A percentile compares a stretch with the other conserved stretches of the same genome.
These are phyloP conservation scores for Zaprionus taronus DNA, from an alignment of 1,140 invertebrate genomes.

Conservation along the genomic window DNA sequence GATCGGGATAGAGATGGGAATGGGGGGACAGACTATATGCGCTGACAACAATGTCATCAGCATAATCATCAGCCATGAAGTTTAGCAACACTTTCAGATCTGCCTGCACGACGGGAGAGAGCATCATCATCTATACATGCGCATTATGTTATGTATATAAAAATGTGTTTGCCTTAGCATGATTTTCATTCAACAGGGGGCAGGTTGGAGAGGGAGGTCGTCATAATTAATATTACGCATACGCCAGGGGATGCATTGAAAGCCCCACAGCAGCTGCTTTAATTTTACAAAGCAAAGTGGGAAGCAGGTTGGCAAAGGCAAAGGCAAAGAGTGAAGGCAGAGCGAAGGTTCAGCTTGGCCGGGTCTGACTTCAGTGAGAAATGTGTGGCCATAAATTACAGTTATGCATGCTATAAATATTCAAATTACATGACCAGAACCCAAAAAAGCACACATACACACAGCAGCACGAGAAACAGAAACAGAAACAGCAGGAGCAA, in stretches of 20 bases:
- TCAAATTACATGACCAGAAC: slow-evolving; percentile 63
- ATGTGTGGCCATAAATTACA: slow-evolving; percentile 74
- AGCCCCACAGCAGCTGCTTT: neutral
- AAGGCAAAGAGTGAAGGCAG: slow-evolving; percentile 6
- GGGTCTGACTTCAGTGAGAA: slow-evolving; percentile 54
- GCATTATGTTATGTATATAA: slow-evolving; percentile 9
- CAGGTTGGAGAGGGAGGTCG: neutral
- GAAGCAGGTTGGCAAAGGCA: neutral
- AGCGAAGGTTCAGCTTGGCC: slow-evolving; percentile 12
- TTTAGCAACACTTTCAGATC: slow-evolving; percentile 40
- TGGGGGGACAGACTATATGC: neutral
- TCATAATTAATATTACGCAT: slow-evolving; percentile 54
- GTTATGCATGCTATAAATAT: slow-evolving; percentile 81
- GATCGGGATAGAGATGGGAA: slow-evolving; percentile 16
- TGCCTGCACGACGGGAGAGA: neutral
- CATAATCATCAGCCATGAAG: slow-evolving; percentile 65
- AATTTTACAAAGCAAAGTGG: neutral
- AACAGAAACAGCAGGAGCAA: slow-evolving; percentile 6
- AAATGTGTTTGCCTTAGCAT: slow-evolving; percentile 18
- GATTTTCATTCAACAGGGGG: neutral
- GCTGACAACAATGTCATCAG: slow-evolving; percentile 71
- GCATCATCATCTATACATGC: slow-evolving; percentile 3
- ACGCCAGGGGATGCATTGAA: slow-evolving; percentile 15
- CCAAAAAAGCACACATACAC: slow-evolving; percentile 46
- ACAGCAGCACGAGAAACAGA: neutral